Percentiles rank a stretch among this genome's conserved stretches.
These are phyloP conservation scores for Setophaga coronata DNA, from an alignment of 2,113 vertebrate genomes.

Conservation along the genomic window DNA sequence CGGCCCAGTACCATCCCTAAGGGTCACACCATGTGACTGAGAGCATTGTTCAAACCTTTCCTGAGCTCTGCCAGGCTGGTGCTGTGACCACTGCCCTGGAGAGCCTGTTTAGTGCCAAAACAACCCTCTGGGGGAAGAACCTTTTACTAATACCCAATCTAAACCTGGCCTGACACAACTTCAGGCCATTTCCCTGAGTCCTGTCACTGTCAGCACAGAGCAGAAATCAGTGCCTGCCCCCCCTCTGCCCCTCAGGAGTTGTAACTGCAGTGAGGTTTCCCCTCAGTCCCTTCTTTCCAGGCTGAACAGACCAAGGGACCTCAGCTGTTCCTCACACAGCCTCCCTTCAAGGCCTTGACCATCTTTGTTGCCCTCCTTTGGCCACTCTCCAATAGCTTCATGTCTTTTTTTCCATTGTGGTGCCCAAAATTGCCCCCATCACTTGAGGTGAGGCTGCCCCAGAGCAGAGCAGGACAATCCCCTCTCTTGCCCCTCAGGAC, in stretches of 20 bases:
- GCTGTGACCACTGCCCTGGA: not conserved
- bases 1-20: not conserved
- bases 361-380: not conserved
- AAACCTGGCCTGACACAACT: not conserved
- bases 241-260: fast-evolving
- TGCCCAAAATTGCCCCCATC: not conserved
- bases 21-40: too few relatives aligned
- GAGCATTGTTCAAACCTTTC: fast-evolving
- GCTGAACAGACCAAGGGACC: not conserved
- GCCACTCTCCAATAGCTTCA: fast-evolving
- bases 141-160: fast-evolving
- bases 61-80: not conserved
- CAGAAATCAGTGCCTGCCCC: not conserved
- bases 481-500: not conserved
- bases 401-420: fast-evolving
- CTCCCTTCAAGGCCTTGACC: not conserved
- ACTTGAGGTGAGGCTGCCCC: fast-evolving
- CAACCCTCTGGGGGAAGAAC: not conserved
- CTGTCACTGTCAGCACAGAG: not conserved
- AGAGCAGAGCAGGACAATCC: not conserved
- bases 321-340: fast-evolving
- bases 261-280: not conserved
- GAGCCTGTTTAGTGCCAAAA: not conserved
- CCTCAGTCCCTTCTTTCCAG: not conserved
- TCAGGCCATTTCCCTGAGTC: fast-evolving